Conservation (phyloP, 2,113 vertebrate genomes). For the Pipa parva region DNA sequence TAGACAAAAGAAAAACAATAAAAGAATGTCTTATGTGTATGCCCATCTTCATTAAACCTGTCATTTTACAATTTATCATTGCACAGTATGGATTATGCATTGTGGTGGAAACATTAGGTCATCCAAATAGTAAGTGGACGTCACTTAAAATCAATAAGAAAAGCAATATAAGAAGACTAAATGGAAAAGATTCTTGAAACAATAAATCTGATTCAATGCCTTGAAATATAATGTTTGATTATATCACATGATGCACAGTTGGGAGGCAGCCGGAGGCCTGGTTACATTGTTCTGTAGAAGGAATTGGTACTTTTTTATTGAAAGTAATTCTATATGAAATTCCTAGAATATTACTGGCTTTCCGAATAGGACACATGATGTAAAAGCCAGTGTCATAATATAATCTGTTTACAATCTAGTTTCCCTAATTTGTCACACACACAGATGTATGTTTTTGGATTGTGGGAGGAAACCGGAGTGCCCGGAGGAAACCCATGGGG, state of each 20-base stretch:
- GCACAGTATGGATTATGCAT: background rate
- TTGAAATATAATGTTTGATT: background rate
- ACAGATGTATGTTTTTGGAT: too few species aligned
- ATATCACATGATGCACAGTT: background rate
- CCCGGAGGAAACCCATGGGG: too few species aligned
- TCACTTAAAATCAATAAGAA: background rate
- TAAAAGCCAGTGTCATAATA: background rate
- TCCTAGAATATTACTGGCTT: background rate
- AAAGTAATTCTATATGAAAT: too few species aligned
- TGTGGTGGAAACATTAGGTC: background rate
- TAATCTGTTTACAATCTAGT: too few species aligned
- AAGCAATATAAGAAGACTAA: background rate
- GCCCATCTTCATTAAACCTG: background rate
- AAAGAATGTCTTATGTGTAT: constrained; percentile 1
- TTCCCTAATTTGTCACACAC: too few species aligned
- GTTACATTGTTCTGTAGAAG: background rate
- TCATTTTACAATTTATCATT: background rate
- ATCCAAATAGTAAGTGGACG: background rate
- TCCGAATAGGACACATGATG: background rate
- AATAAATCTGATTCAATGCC: background rate
- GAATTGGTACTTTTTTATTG: background rate
- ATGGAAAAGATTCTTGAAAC: background rate
- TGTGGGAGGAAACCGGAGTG: too few species aligned
- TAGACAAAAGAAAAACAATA: background rate
- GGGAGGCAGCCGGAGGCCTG: background rate